Conservation (phyloP, 2,113 vertebrate genomes). For the Gasterosteus aculeatus region DNA sequence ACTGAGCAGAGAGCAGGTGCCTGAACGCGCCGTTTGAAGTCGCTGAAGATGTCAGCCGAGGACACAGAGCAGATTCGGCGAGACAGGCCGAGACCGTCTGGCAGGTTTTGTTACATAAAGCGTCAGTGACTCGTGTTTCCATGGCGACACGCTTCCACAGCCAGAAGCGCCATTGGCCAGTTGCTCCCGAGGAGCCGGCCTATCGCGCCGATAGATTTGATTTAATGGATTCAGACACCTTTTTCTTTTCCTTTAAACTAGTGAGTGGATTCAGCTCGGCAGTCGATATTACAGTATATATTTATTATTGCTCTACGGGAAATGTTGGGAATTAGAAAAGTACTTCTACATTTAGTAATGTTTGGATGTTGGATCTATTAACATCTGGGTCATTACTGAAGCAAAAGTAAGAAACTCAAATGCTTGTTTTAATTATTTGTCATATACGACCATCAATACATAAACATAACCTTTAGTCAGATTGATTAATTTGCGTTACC, state of each 20-base stretch:
- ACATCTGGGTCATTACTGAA: too few species aligned
- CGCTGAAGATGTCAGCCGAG: background rate
- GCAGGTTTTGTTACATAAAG: constrained; percentile 45
- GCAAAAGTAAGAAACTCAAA: background rate
- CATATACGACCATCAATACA: background rate
- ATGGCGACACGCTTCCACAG: constrained; percentile 51
- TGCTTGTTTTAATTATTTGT: background rate
- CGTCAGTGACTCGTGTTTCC: constrained; percentile 60
- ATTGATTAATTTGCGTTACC: constrained; percentile 73
- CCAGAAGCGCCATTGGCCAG: constrained; percentile 43
- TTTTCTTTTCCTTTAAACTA: background rate
- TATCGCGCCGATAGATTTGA: constrained; percentile 15
- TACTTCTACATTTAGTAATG: background rate
- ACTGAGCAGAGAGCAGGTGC: background rate
- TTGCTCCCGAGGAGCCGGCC: constrained; percentile 34
- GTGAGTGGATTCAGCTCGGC: constrained; percentile 6
- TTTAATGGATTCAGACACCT: constrained; percentile 18
- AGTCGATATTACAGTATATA: background rate
- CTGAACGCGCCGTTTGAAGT: constrained; percentile 12
- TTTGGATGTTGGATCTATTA: too few species aligned
- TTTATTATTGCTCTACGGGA: background rate
- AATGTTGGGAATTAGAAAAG: background rate
- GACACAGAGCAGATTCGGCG: constrained; percentile 34
- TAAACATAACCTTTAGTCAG: background rate
- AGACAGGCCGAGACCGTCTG: constrained; percentile 30